Conservation (phyloP, 2,888 invertebrate genomes). For the Laothoe populi region DNA sequence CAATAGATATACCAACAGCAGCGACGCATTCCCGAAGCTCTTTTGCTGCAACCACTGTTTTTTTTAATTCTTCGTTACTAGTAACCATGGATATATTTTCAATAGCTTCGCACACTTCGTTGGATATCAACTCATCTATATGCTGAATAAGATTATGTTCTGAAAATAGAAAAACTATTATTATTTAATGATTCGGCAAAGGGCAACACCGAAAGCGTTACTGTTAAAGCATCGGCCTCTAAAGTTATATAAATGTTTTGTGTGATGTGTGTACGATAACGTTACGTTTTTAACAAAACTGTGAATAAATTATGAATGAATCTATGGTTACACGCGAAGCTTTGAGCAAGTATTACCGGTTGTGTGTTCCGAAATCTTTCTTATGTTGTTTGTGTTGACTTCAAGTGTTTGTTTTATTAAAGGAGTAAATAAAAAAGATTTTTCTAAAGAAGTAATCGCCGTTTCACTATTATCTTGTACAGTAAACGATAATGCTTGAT, state of each 20-base stretch:
- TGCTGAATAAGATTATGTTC: slow-evolving; percentile 43
- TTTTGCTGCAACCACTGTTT: slow-evolving; percentile 40
- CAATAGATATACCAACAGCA: slow-evolving; percentile 29
- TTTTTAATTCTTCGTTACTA: slow-evolving; percentile 44
- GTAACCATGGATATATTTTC: slow-evolving; percentile 38
- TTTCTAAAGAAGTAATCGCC: neutral
- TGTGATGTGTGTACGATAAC: slow-evolving; percentile 2
- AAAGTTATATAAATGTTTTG: slow-evolving; percentile 10
- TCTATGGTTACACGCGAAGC: slow-evolving; percentile 4
- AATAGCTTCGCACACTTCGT: slow-evolving; percentile 41
- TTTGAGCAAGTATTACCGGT: slow-evolving; percentile 10
- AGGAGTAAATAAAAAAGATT: neutral
- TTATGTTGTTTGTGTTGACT: neutral
- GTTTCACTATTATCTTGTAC: neutral
- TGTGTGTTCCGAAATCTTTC: neutral
- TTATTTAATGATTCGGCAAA: neutral
- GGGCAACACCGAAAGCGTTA: neutral
- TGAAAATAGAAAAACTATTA: slow-evolving; percentile 34
- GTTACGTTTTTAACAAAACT: too few relatives aligned
- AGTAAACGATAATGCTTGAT: neutral
- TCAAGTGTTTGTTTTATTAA: neutral
- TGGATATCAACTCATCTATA: slow-evolving; percentile 47
- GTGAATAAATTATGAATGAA: neutral
- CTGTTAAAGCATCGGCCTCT: slow-evolving; percentile 17
- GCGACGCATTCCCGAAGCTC: slow-evolving; percentile 39